Evolutionary conservation across 2,888 invertebrate genomes (phyloP).

Genomic region (Lasioglossum malachurum): DNA sequence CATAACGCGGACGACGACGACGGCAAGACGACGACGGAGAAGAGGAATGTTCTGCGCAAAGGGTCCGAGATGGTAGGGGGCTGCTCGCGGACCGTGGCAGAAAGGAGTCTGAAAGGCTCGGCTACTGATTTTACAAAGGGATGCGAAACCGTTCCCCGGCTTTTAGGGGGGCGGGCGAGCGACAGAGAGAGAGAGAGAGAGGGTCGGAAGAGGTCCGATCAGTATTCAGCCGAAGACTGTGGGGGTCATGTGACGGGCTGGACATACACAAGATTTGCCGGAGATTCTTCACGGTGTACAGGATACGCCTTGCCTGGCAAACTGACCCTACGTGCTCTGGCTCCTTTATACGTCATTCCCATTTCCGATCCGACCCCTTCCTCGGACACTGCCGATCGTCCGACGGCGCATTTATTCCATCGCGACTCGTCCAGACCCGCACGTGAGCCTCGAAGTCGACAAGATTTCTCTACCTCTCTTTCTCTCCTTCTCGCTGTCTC

Average conservation of each 20-base stretch:
- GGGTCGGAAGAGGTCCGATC: slow-evolving; percentile 48
- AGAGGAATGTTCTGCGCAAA: slow-evolving; percentile 60
- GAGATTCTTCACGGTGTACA: slow-evolving; percentile 76
- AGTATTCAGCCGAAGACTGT: slow-evolving; percentile 72
- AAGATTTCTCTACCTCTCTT: slow-evolving; percentile 27
- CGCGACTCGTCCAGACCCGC: slow-evolving; percentile 26
- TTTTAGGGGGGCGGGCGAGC: slow-evolving; percentile 14
- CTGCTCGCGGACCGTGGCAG: slow-evolving; percentile 18
- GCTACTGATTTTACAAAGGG: slow-evolving; percentile 80
- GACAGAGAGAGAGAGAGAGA: slow-evolving; percentile 25
- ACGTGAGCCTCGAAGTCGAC: slow-evolving; percentile 43
- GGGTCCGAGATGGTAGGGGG: slow-evolving; percentile 23
- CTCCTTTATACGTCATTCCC: slow-evolving; percentile 77
- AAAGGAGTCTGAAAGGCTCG: slow-evolving; percentile 62
- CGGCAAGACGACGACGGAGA: slow-evolving; percentile 47
- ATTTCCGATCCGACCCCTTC: slow-evolving; percentile 74
- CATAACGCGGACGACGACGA: slow-evolving; percentile 32
- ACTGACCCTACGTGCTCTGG: slow-evolving; percentile 80
- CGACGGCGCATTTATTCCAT: slow-evolving; percentile 66
- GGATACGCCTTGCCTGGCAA: slow-evolving; percentile 78
- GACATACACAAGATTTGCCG: slow-evolving; percentile 78
- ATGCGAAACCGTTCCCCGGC: slow-evolving; percentile 69
- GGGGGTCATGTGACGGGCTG: slow-evolving; percentile 76
- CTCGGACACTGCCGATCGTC: slow-evolving; percentile 69
- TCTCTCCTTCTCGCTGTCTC: neutral